These are phyloP conservation scores for Cynodonichthys magdalenae DNA, from an alignment of 2,797 vertebrate genomes.

Conservation along the genomic window DNA sequence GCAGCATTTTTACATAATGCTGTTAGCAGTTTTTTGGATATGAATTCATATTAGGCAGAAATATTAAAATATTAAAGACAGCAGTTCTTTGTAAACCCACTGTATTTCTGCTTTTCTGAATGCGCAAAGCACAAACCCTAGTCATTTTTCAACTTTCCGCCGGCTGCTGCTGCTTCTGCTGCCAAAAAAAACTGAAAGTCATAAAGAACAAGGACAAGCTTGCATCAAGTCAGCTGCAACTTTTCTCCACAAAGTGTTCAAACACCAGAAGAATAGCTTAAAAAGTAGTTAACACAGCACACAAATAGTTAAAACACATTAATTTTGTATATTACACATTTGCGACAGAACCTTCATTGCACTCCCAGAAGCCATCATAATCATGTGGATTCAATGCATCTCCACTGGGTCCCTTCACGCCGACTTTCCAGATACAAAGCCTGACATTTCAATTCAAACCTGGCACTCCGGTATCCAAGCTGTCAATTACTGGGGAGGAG, in stretches of 20 bases:
- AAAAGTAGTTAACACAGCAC: background rate
- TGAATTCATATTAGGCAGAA: background rate
- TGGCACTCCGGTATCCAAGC: conserved; percentile 21
- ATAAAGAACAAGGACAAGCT: background rate
- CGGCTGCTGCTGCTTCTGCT: background rate
- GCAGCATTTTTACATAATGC: background rate
- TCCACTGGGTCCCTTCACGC: conserved; percentile 8
- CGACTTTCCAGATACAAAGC: conserved; percentile 26
- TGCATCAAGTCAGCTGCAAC: background rate
- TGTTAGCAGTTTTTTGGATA: background rate
- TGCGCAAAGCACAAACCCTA: background rate
- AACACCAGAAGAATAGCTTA: background rate
- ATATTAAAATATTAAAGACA: conserved; percentile 1
- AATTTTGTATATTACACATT: background rate
- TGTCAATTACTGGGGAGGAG: conserved; percentile 38
- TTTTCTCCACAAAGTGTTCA: conserved; percentile 1
- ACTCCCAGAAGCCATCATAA: conserved; percentile 13
- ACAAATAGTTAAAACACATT: background rate
- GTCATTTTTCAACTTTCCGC: background rate
- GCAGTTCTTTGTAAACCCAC: background rate
- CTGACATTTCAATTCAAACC: conserved; percentile 58
- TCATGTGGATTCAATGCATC: conserved; percentile 11
- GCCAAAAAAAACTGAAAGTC: background rate
- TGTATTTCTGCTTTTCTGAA: background rate
- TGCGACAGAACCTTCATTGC: background rate